phyloP scores from a whole-genome alignment of 2,797 vertebrate genomes.

The Pantherophis vulpinus region DNA sequence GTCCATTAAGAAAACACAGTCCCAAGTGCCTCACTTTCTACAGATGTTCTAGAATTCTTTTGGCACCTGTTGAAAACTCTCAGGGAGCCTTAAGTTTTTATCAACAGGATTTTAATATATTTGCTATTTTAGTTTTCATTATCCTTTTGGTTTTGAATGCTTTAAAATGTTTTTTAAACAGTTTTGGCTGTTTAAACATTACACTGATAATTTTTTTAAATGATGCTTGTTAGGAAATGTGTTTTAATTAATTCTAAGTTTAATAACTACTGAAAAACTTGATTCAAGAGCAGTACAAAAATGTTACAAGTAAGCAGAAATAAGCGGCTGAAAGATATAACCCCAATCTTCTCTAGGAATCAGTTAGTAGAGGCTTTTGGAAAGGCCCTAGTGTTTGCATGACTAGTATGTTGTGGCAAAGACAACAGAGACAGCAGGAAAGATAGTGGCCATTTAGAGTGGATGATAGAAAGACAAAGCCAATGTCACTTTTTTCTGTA shows the following conservation, averaged over 20 bases:
- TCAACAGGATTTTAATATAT: neutral
- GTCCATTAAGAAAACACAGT: neutral
- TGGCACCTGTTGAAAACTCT: neutral
- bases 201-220: neutral
- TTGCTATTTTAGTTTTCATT: neutral
- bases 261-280: neutral
- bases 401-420: neutral
- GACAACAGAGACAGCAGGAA: neutral
- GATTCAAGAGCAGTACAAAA: neutral
- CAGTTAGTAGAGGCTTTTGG: neutral
- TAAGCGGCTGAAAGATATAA: neutral
- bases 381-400: neutral
- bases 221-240: too few species aligned
- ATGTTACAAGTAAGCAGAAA: neutral
- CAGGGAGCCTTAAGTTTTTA: neutral
- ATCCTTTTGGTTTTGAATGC: neutral
- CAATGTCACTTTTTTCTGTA: neutral
- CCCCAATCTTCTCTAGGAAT: too few species aligned
- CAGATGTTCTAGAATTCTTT: neutral
- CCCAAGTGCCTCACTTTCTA: neutral
- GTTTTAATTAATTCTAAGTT: neutral
- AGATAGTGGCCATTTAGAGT: neutral
- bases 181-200: neutral
- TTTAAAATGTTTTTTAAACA: neutral
- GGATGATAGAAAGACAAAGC: neutral